Conservation (phyloP, 2,113 vertebrate genomes). For the Xenopus laevis region DNA sequence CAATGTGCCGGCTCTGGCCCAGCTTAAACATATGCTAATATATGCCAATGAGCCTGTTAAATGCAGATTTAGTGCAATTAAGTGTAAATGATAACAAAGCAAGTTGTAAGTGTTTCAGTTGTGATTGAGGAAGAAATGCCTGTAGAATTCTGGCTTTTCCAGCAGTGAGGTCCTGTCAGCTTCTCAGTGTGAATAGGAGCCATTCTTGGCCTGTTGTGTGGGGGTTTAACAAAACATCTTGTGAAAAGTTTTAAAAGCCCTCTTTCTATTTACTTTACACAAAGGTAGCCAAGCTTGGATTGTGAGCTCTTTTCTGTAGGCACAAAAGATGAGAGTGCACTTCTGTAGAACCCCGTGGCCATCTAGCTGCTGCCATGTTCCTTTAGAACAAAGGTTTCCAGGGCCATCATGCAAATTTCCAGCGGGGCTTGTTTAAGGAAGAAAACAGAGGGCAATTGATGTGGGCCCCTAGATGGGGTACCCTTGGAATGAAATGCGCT, state of each 20-base stretch:
- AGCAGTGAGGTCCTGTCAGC: background rate
- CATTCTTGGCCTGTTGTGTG: slow-evolving; percentile 45
- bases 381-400: too few relatives aligned
- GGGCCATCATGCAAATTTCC: too few relatives aligned
- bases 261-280: background rate
- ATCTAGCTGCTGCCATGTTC: too few relatives aligned
- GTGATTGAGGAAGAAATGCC: background rate
- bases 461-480: too few relatives aligned
- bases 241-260: slow-evolving; percentile 2
- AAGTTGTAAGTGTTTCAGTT: background rate
- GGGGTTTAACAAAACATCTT: slow-evolving; percentile 44
- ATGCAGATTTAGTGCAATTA: slow-evolving; percentile 35
- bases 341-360: too few relatives aligned
- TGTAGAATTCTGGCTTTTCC: background rate
- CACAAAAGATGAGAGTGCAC: too few relatives aligned
- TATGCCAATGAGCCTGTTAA: slow-evolving; percentile 33
- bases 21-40: slow-evolving; percentile 28
- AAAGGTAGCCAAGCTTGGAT: background rate
- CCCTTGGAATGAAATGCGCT: too few relatives aligned
- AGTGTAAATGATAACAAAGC: slow-evolving; percentile 8
- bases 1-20: background rate
- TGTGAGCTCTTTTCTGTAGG: too few relatives aligned
- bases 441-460: too few relatives aligned
- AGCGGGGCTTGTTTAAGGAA: too few relatives aligned
- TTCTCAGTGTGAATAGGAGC: background rate